Percentiles rank a stretch among this genome's conserved stretches.
These are phyloP conservation scores for Aphaenogaster ashmeadi DNA, from an alignment of 1,140 invertebrate genomes.

Conservation along the genomic window DNA sequence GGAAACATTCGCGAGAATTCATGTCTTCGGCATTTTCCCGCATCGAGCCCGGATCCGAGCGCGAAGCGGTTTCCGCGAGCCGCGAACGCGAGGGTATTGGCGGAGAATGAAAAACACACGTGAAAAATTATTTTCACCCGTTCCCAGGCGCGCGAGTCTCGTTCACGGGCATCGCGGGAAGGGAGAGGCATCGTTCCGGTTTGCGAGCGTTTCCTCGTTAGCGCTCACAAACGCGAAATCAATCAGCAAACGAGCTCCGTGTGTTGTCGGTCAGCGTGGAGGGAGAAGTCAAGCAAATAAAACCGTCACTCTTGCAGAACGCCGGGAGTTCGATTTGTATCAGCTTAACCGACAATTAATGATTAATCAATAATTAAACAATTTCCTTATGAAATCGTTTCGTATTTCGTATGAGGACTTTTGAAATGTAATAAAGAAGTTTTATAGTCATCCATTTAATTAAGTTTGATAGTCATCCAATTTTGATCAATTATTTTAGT, in stretches of 20 bases:
- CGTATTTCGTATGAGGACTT: too few species aligned
- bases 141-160: not conserved
- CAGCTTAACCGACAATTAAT: too few species aligned
- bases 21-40: not conserved
- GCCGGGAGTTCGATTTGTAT: too few species aligned
- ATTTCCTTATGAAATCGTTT: too few species aligned
- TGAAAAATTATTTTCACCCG: conserved; percentile 16
- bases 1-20: not conserved
- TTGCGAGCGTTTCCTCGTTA: conserved; percentile 45
- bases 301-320: not conserved
- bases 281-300: not conserved
- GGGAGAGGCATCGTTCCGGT: not conserved
- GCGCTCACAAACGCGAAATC: conserved; percentile 34
- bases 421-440: too few species aligned
- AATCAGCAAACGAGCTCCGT: conserved; percentile 55
- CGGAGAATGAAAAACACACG: conserved; percentile 5
- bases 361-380: too few species aligned
- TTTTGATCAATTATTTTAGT: too few species aligned
- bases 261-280: not conserved
- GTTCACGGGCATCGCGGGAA: not conserved
- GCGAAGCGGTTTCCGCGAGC: not conserved
- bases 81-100: not conserved
- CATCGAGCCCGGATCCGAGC: not conserved
- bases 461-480: too few species aligned
- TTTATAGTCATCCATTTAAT: too few species aligned